Base-by-base conservation (phyloP, 2,888 invertebrate genomes). In the Acleris literana region DNA sequence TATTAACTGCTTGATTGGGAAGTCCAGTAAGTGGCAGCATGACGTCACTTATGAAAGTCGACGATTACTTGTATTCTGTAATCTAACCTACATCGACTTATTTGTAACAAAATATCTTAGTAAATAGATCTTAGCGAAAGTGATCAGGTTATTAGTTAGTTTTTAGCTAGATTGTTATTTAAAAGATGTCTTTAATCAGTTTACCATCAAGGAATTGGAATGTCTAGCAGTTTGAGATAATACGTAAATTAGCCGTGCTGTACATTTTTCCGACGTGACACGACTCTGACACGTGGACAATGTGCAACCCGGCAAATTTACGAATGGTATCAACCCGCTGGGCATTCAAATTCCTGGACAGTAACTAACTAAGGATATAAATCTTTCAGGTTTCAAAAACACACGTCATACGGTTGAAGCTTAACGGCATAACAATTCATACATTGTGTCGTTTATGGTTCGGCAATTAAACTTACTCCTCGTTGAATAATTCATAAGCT, bases 381-480 rank as follows among this genome's bases (percentile, higher is more conserved):
- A 59, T 49, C 49, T 60, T 60, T 60, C 43, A 64, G 54, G 33
- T 3, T 33, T 43, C 43, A 43, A 49, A 55, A 68, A 67, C 69
- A 70, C 77, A 74, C 75, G 76, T 78, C 76, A 77, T 71, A 70
- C 65, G 62, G 60, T 67, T 69, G 69, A 64, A 72, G 72, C 75
- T 77, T 72, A 74, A 73, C 73, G 74, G 76, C 70, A 72, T 74
- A 60, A 65, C 53, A 78, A 77, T 77, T 77, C 76, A 80, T 79
- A 81, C 81, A 81, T 82, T 84, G 84, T 84, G 84, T 70, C 68
- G 71, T 76, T 77, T 75, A 76, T 22, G 57, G 56, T 56, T 43
- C 33, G 76, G 76, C 75, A 81, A 82, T 84, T 84, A 80, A 75
- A 76, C 71, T 77, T 75, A 79, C 74, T 72, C 73, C 74, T 76